These are phyloP conservation scores for Opisthograptis luteolata DNA, from an alignment of 2,888 invertebrate species.

Conservation along the genomic window DNA sequence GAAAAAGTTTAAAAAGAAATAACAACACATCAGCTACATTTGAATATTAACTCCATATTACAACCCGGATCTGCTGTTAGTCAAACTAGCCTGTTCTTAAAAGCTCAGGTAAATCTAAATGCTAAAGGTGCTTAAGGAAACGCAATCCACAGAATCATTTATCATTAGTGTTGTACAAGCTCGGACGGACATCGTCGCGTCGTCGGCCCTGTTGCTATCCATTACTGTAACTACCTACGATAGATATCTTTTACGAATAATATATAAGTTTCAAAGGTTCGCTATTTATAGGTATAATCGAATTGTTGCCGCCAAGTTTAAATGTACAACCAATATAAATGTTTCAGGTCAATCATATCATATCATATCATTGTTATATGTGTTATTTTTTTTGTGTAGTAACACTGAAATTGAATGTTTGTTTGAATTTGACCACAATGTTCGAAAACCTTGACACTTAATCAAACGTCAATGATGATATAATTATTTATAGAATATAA, in stretches of 20 bases:
- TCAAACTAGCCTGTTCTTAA: slow-evolving; percentile 44
- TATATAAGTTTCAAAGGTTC: slow-evolving; percentile 19
- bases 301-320: background rate
- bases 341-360: no score
- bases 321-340: no score
- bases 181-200: slow-evolving; percentile 39
- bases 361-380: no score
- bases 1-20: background rate
- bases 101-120: slow-evolving; percentile 48
- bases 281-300: no score
- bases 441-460: no score
- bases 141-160: slow-evolving; percentile 54
- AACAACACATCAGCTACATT: slow-evolving; percentile 1
- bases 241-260: slow-evolving; percentile 32
- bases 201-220: slow-evolving; percentile 38
- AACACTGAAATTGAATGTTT: no score
- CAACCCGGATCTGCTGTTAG: slow-evolving; percentile 41
- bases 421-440: no score
- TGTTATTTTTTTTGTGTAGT: no score
- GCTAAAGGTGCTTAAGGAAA: slow-evolving; percentile 55
- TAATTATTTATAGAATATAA: no score
- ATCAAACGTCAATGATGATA: no score
- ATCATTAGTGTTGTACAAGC: slow-evolving; percentile 53
- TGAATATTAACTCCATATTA: background rate
- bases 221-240: slow-evolving; percentile 38